These are phyloP conservation scores for Tortrix viridana DNA, from an alignment of 2,888 invertebrate genomes.

Conservation along the genomic window DNA sequence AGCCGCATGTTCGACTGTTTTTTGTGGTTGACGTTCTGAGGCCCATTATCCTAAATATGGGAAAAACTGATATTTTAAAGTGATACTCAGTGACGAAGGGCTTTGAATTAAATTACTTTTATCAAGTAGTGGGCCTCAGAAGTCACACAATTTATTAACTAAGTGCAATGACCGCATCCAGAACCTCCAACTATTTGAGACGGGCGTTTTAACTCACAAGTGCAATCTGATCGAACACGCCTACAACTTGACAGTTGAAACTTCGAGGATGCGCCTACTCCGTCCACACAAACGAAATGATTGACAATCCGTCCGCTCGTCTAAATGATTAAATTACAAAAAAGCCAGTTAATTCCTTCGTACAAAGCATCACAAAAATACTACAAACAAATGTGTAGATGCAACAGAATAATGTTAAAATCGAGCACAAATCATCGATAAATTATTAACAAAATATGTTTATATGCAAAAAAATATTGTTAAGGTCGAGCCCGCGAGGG, in stretches of 20 bases:
- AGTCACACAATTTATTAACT: not conserved
- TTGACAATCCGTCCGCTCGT: conserved; percentile 6
- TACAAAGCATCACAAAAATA: conserved; percentile 75
- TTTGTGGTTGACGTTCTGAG: not conserved
- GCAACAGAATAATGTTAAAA: conserved; percentile 67
- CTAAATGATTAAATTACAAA: conserved; percentile 42
- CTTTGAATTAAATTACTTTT: not conserved
- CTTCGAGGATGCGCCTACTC: conserved; percentile 15
- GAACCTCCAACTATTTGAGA: conserved; percentile 7
- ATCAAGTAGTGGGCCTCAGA: conserved; percentile 9
- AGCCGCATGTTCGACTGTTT: conserved; percentile 19
- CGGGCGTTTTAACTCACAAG: not conserved
- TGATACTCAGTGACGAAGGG: not conserved
- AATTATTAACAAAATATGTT: conserved; percentile 79
- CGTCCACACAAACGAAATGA: conserved; percentile 18
- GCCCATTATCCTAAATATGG: conserved; percentile 9
- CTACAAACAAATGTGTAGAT: conserved; percentile 69
- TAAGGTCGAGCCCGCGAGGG: conserved; percentile 47
- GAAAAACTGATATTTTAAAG: conserved; percentile 6
- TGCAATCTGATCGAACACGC: not conserved
- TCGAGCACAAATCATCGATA: conserved; percentile 71
- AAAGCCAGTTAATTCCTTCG: conserved; percentile 57
- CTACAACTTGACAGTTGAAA: conserved; percentile 15
- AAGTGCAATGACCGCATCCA: not conserved
- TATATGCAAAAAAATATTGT: conserved; percentile 70